These are phyloP conservation scores for Sebastes aleutianus DNA, from an alignment of 2,797 vertebrate genomes.

Conservation along the genomic window DNA sequence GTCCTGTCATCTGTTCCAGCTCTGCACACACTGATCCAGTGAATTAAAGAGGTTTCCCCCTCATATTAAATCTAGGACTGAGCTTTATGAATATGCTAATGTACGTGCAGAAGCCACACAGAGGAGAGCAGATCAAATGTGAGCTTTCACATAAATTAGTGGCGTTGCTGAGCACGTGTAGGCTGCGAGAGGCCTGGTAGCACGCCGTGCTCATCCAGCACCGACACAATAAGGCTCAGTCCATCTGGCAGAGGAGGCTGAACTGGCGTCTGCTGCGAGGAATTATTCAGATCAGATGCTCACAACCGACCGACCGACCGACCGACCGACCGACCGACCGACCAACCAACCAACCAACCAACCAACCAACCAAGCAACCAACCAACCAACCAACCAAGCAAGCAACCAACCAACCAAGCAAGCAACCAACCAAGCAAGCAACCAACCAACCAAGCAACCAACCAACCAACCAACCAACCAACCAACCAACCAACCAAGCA, in stretches of 20 bases:
- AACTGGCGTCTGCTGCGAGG: constrained; percentile 46
- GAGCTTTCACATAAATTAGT: constrained; percentile 44
- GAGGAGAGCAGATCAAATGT: constrained; percentile 36
- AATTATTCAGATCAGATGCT: constrained; percentile 68
- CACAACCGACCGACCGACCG: constrained; percentile 2
- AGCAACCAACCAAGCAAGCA: rapidly evolving
- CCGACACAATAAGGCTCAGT: constrained; percentile 58
- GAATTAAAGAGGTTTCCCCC: constrained; percentile 20
- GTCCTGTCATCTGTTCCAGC: constrained; percentile 36
- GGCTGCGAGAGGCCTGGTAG: constrained; percentile 41
- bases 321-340: rapidly evolving
- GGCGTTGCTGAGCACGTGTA: constrained; percentile 15
- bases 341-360: too few species aligned
- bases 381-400: rapidly evolving
- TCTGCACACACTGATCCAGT: background rate
- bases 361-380: rapidly evolving
- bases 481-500: too few species aligned
- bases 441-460: rapidly evolving
- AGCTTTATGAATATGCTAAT: constrained; percentile 50
- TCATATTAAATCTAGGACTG: constrained; percentile 22
- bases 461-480: rapidly evolving
- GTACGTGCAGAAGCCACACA: constrained; percentile 9
- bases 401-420: rapidly evolving
- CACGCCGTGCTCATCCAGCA: constrained; percentile 40
- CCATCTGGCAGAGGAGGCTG: constrained; percentile 67